Conservation (phyloP, 2,113 vertebrate species). For the Boulengeromyrus knoepffleri region DNA sequence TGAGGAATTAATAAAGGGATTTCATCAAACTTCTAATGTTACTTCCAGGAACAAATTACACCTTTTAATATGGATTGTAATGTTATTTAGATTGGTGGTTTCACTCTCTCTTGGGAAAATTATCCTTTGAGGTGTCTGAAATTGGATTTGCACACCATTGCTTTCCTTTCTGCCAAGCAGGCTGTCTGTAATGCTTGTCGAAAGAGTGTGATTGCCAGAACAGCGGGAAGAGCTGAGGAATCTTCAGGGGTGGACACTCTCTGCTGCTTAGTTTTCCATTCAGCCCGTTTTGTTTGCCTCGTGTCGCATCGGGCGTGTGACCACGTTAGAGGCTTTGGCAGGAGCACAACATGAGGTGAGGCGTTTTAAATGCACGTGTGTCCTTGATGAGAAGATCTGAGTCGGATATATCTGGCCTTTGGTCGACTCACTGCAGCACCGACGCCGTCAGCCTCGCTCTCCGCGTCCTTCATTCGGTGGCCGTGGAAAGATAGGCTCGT, state of each 20-base stretch:
- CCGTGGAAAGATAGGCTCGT: not conserved
- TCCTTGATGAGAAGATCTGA: not conserved
- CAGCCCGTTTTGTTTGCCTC: not conserved
- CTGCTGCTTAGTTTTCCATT: not conserved
- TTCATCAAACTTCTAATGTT: not conserved
- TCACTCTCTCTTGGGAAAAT: not conserved
- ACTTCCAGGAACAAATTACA: not conserved
- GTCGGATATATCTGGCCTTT: not conserved
- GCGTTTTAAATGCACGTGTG: not conserved
- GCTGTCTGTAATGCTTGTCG: not conserved
- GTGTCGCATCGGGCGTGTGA: not conserved
- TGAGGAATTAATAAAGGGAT: not conserved
- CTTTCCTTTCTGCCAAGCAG: not conserved
- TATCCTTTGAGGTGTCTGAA: not conserved
- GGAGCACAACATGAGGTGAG: not conserved
- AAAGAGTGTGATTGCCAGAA: not conserved
- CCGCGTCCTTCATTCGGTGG: not conserved
- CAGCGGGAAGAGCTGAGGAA: not conserved
- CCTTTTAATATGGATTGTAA: not conserved
- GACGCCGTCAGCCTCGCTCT: not conserved
- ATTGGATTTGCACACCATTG: not conserved
- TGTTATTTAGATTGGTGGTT: not conserved
- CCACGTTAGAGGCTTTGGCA: not conserved
- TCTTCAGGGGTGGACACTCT: not conserved
- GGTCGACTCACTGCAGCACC: not conserved